Percentiles rank a stretch among this genome's conserved stretches.
Evolutionary conservation across 2,113 vertebrate species (phyloP).

Genomic region (Perca fluviatilis): DNA sequence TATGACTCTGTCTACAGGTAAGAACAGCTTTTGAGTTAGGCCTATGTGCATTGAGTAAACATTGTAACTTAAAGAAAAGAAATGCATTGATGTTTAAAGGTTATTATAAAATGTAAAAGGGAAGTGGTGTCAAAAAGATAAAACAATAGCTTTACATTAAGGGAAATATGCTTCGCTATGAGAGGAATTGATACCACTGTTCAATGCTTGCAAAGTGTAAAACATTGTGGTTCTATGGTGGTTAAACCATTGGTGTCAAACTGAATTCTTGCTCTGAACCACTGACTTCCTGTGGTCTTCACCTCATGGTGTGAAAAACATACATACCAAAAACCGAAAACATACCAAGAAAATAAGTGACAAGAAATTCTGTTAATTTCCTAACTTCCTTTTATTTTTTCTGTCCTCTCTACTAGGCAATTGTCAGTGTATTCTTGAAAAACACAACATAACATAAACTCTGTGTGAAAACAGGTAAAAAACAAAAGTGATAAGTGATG

Average conservation of each 20-base stretch:
- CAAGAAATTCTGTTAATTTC: background rate
- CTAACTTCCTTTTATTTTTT: background rate
- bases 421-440: background rate
- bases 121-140: background rate
- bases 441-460: background rate
- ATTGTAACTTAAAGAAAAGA: background rate
- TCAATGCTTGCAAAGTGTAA: background rate
- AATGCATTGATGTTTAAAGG: background rate
- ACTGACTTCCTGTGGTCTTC: background rate
- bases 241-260: background rate
- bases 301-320: background rate
- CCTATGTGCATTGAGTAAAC: background rate
- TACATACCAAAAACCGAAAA: too few species aligned
- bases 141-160: background rate
- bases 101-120: background rate
- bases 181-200: background rate
- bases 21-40: conserved; percentile 4
- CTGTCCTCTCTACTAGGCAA: background rate
- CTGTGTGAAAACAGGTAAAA: background rate
- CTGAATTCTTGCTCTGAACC: background rate
- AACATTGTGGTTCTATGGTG: background rate
- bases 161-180: background rate
- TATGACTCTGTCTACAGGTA: conserved; percentile 60
- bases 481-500: background rate
- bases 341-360: too few species aligned